phyloP scores from a whole-genome alignment of 2,888 invertebrate genomes.

The Polydrusus cervinus region DNA sequence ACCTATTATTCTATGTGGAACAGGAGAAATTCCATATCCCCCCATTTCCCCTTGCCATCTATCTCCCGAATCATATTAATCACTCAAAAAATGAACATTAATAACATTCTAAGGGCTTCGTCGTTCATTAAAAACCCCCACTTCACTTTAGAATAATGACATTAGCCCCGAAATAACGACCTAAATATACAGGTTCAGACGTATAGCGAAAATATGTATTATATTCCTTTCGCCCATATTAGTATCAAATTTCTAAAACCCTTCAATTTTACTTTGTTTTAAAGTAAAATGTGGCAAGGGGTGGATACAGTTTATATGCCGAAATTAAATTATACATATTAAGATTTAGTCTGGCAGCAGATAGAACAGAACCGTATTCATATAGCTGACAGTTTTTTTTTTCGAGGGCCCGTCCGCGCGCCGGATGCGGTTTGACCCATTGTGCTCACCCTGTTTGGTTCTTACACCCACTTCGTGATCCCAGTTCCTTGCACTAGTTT shows the following conservation, averaged over 20 bases:
- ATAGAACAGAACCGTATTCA: no score
- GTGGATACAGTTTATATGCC: constrained; percentile 23
- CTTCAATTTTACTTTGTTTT: constrained; percentile 52
- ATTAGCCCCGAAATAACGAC: constrained; percentile 52
- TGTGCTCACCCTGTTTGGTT: no score
- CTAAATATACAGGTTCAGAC: constrained; percentile 49
- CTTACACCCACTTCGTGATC: no score
- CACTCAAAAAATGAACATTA: constrained; percentile 53
- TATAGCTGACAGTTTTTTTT: no score
- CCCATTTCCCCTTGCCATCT: background rate
- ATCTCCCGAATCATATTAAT: constrained; percentile 40
- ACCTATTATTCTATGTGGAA: no score
- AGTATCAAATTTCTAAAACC: constrained; percentile 54
- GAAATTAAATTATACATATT: background rate
- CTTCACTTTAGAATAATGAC: constrained; percentile 52
- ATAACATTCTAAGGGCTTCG: constrained; percentile 52
- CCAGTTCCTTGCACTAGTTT: no score
- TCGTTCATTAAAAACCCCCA: constrained; percentile 53
- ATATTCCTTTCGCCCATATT: constrained; percentile 50
- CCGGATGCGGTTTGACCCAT: no score
- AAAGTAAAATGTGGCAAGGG: constrained; percentile 3
- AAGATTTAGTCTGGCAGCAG: no score
- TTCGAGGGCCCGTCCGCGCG: no score
- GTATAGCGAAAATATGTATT: constrained; percentile 47
- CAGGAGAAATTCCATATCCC: background rate